Conservation (phyloP, 2,888 invertebrate species). For the Drosophila recens region DNA sequence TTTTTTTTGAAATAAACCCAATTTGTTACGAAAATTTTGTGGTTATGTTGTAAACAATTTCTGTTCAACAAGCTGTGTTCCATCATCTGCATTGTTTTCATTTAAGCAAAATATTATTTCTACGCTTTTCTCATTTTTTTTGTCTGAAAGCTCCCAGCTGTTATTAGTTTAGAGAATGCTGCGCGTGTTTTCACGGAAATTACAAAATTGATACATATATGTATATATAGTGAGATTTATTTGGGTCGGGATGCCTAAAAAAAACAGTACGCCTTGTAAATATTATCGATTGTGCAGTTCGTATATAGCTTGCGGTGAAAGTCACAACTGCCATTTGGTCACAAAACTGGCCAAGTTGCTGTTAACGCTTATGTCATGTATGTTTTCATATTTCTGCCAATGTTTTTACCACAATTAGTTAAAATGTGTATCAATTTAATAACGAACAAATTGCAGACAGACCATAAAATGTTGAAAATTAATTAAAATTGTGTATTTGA, state of each 20-base stretch:
- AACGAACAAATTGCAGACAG: constrained; percentile 36
- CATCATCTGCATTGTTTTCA: constrained; percentile 46
- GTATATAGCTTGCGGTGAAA: constrained; percentile 49
- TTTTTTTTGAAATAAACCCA: constrained; percentile 32
- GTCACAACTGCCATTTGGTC: constrained; percentile 48
- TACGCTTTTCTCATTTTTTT: constrained; percentile 14
- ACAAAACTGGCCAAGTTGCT: constrained; percentile 19
- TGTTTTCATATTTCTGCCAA: constrained; percentile 28
- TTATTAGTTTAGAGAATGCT: constrained; percentile 27
- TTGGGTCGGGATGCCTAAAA: constrained; percentile 30
- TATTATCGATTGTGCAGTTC: not conserved
- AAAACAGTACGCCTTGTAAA: constrained; percentile 18
- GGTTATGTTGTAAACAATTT: constrained; percentile 39
- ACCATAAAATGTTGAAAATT: constrained; percentile 11
- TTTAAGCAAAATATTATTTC: constrained; percentile 38
- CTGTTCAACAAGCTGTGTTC: constrained; percentile 46
- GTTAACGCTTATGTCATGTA: constrained; percentile 57
- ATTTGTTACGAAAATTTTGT: constrained; percentile 34
- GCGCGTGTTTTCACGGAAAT: constrained; percentile 52
- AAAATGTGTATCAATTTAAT: constrained; percentile 39
- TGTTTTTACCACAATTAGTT: constrained; percentile 39
- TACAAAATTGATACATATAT: constrained; percentile 13
- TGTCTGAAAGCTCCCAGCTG: constrained; percentile 59
- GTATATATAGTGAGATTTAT: not conserved
- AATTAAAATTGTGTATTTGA: not conserved